phyloP scores from a whole-genome alignment of 92 coral and sea anemone genomes.

The Blastomussa wellsi region DNA sequence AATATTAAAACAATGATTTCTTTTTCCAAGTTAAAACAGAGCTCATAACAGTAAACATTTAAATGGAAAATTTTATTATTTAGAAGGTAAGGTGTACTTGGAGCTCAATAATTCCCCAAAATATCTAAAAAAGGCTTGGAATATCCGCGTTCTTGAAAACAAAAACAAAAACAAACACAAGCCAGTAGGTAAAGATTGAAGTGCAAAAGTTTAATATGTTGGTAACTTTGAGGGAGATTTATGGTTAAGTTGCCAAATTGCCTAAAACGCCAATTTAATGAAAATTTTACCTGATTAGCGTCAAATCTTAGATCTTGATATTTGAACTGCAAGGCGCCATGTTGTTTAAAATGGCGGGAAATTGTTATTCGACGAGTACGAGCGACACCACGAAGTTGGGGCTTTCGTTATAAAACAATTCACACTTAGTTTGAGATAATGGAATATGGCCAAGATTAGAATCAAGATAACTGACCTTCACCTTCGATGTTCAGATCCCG shows the following conservation, averaged over 20 bases:
- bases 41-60: not conserved
- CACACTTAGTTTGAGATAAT: not conserved
- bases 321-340: slow-evolving; percentile 14
- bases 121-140: no score
- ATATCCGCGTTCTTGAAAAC: no score
- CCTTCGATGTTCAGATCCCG: not conserved
- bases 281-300: not conserved
- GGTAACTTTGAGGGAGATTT: not conserved
- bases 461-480: slow-evolving; percentile 24
- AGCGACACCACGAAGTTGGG: no score
- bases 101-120: not conserved
- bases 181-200: not conserved
- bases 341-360: slow-evolving; percentile 45
- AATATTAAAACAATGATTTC: no score
- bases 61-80: not conserved
- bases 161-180: no score
- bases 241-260: no score
- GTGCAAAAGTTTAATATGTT: not conserved
- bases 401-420: not conserved
- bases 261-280: not conserved
- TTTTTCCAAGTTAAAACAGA: not conserved
- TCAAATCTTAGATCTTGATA: not conserved
- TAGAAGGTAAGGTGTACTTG: not conserved
- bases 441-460: no score
- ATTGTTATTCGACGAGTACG: not conserved